phyloP scores from a whole-genome alignment of 2,888 invertebrate species.

The Epinotia ramella region DNA sequence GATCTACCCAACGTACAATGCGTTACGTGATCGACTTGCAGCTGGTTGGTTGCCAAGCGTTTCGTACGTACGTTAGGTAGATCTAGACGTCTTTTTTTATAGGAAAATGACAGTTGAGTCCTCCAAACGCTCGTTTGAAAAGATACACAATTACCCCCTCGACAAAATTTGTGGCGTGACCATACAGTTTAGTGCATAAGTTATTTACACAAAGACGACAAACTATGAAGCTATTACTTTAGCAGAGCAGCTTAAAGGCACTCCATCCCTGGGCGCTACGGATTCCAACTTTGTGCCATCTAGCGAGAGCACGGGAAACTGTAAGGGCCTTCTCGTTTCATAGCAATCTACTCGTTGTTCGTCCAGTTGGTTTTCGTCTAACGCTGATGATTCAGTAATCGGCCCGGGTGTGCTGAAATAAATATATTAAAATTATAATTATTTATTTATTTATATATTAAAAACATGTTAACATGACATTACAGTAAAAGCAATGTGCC shows the following conservation, averaged over 20 bases:
- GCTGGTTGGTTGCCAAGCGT: too few relatives aligned
- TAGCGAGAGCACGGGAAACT: conserved; percentile 34
- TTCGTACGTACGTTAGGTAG: too few relatives aligned
- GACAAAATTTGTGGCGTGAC: too few relatives aligned
- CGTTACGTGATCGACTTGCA: too few relatives aligned
- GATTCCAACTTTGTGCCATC: conserved; percentile 23
- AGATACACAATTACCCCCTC: too few relatives aligned
- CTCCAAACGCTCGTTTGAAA: too few relatives aligned
- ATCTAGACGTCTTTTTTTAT: too few relatives aligned
- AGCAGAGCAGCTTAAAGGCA: conserved; percentile 32
- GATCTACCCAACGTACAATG: too few relatives aligned
- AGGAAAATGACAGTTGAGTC: too few relatives aligned
- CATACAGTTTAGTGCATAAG: neutral
- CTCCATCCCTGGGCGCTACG: conserved; percentile 27
- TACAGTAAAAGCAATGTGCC: too few relatives aligned
- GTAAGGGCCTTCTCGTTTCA: conserved; percentile 9
- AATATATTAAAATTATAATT: neutral
- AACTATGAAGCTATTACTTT: conserved; percentile 21
- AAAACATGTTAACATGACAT: too few relatives aligned
- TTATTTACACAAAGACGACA: neutral
- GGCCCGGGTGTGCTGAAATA: conserved; percentile 11
- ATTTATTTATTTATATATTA: too few relatives aligned
- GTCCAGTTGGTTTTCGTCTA: conserved; percentile 18
- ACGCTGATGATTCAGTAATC: neutral
- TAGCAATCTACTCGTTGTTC: conserved; percentile 30